Evolutionary conservation across 2,113 vertebrate species (phyloP).

Genomic region (Siniperca chuatsi): DNA sequence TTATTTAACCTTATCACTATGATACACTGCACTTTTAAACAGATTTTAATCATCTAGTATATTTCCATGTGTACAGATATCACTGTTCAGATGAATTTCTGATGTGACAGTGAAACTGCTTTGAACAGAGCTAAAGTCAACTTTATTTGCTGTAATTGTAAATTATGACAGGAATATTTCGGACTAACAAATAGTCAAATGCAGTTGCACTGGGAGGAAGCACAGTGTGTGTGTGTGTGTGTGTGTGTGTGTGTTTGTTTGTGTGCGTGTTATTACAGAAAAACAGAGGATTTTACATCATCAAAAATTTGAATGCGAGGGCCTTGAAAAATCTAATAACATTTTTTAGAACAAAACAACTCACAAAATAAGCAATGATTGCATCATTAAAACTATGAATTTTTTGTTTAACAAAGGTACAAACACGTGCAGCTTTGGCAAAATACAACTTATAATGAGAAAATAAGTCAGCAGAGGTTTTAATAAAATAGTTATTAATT

Average conservation of each 20-base stretch:
- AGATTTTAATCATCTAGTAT: neutral
- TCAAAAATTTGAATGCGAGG: constrained; percentile 25
- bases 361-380: constrained; percentile 3
- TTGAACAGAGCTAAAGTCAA: constrained; percentile 2
- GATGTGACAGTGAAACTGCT: neutral
- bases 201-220: neutral
- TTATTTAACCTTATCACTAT: constrained; percentile 3
- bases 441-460: constrained; percentile 2
- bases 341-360: constrained; percentile 28
- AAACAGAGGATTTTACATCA: constrained; percentile 42
- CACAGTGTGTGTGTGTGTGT: neutral
- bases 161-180: neutral
- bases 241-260: neutral
- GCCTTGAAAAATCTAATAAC: constrained; percentile 29
- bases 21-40: neutral
- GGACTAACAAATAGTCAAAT: neutral
- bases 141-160: constrained; percentile 6
- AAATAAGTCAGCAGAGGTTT: constrained; percentile 32
- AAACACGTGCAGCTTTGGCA: neutral
- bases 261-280: constrained; percentile 37
- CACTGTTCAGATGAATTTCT: constrained; percentile 2
- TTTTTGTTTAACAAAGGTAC: constrained; percentile 1
- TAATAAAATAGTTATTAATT: constrained; percentile 10
- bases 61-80: neutral
- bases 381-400: constrained; percentile 33